Evolutionary conservation across 2,888 invertebrate species (phyloP).

Genomic region (Hoplodrina blanda): DNA sequence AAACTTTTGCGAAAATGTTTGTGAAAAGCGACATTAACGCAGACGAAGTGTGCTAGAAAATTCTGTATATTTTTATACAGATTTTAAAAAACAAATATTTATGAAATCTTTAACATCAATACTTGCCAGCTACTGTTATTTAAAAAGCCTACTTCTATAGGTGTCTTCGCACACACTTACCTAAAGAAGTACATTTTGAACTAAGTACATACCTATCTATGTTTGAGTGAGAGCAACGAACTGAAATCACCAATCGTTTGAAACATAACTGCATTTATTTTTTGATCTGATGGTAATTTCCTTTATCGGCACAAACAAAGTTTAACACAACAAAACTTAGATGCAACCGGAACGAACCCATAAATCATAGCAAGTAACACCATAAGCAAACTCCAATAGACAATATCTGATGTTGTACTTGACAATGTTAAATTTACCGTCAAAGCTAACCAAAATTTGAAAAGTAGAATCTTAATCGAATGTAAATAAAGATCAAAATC

Average conservation of each 20-base stretch:
- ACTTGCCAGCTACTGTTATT: too few relatives aligned
- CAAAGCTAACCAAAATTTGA: slow-evolving; percentile 21
- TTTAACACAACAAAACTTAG: slow-evolving; percentile 67
- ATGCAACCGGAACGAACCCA: slow-evolving; percentile 76
- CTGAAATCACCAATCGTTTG: slow-evolving; percentile 12
- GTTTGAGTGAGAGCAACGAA: slow-evolving; percentile 1
- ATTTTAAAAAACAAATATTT: neutral
- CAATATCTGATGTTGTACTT: slow-evolving; percentile 76
- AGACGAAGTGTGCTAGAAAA: too few relatives aligned
- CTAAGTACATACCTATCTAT: neutral
- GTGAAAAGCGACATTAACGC: too few relatives aligned
- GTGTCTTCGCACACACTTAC: too few relatives aligned
- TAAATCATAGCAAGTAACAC: slow-evolving; percentile 82
- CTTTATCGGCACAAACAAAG: slow-evolving; percentile 50
- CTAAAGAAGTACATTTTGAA: too few relatives aligned
- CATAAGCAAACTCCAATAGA: slow-evolving; percentile 79
- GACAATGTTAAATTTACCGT: slow-evolving; percentile 46
- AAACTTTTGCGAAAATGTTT: too few relatives aligned
- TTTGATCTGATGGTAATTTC: slow-evolving; percentile 47
- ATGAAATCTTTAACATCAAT: neutral
- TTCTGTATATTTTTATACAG: neutral
- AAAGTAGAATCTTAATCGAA: slow-evolving; percentile 16
- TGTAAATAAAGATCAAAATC: slow-evolving; percentile 64
- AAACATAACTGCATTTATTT: slow-evolving; percentile 26
- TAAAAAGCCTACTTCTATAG: too few relatives aligned